phyloP scores from a whole-genome alignment of 2,797 vertebrate species.

The Paratrypauchen microcephalus region DNA sequence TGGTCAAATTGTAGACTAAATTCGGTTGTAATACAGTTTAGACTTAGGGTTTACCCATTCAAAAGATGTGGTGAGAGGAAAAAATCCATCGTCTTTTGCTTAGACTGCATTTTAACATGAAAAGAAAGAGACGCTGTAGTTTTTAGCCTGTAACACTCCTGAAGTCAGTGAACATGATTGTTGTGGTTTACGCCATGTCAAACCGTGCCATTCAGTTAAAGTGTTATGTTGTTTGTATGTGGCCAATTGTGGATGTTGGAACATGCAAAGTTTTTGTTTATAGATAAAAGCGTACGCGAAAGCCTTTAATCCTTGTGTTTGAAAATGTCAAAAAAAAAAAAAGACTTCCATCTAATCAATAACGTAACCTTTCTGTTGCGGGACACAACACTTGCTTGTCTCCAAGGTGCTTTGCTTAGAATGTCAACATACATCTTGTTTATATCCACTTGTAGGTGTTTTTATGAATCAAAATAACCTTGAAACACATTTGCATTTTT shows the following conservation, averaged over 20 bases:
- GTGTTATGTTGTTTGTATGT: constrained; percentile 57
- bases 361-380: constrained; percentile 44
- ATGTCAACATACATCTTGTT: too few relatives aligned
- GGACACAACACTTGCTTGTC: too few relatives aligned
- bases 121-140: constrained; percentile 46
- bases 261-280: constrained; percentile 66
- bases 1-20: constrained; percentile 17
- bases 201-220: constrained; percentile 55
- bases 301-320: constrained; percentile 73
- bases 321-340: constrained; percentile 57
- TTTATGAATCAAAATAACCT: too few relatives aligned
- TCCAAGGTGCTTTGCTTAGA: too few relatives aligned
- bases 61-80: constrained; percentile 32
- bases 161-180: constrained; percentile 60
- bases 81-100: constrained; percentile 56
- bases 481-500: too few relatives aligned
- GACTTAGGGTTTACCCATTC: constrained; percentile 28
- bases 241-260: constrained; percentile 68
- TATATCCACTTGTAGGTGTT: too few relatives aligned
- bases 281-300: constrained; percentile 61
- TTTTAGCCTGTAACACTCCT: constrained; percentile 56
- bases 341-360: constrained; percentile 46
- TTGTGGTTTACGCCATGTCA: constrained; percentile 67
- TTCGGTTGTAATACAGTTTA: constrained; percentile 33
- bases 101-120: constrained; percentile 56